Conservation (phyloP, 2,888 invertebrate species). For the Fragum fragum region DNA sequence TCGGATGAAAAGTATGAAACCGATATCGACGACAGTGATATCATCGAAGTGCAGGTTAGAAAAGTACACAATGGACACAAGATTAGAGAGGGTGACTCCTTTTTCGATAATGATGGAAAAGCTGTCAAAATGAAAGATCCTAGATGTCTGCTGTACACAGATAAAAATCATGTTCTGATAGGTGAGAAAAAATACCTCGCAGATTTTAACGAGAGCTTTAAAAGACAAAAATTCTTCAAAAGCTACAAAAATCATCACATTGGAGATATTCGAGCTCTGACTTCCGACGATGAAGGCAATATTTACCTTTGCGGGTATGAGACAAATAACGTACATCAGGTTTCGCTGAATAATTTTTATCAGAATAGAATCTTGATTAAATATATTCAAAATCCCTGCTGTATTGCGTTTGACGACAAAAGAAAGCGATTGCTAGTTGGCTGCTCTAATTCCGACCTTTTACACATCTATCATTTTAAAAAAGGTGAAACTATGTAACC, state of each 20-base stretch:
- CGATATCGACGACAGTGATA: not conserved
- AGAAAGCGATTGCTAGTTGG: conserved; percentile 10
- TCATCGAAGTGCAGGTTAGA: conserved; percentile 9
- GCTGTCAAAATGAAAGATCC: conserved; percentile 10
- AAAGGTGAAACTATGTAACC: no score
- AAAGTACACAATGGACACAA: not conserved
- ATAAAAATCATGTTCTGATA: not conserved
- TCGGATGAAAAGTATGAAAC: not conserved
- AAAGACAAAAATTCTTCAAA: conserved; percentile 16
- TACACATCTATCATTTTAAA: conserved; percentile 1
- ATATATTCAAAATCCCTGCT: not conserved
- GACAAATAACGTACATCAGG: conserved; percentile 14
- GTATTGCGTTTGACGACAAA: not conserved
- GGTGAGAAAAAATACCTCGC: conserved; percentile 16
- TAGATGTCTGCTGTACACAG: conserved; percentile 9
- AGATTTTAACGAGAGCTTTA: not conserved
- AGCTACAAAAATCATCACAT: conserved; percentile 16
- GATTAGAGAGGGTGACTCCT: not conserved
- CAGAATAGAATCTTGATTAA: not conserved
- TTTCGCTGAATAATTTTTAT: not conserved
- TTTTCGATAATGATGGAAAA: not conserved
- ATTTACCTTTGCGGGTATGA: not conserved
- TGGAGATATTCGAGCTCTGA: not conserved
- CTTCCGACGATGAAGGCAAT: conserved; percentile 16
- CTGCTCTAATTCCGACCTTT: not conserved